Conservation (phyloP, 1,140 invertebrate genomes). For the Zophobas morio region DNA sequence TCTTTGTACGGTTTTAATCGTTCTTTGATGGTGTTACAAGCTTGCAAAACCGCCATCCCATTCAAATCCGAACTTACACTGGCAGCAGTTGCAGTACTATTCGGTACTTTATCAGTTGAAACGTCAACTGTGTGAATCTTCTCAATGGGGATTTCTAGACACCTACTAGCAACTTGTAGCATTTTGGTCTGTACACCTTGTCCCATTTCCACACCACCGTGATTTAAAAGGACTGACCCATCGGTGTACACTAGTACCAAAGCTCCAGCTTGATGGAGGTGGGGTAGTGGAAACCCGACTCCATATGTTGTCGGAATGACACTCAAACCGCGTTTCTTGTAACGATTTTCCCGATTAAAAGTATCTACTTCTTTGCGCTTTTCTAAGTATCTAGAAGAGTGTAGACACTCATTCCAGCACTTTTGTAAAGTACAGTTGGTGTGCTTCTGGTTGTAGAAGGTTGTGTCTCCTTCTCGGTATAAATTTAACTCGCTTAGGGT, state of each 20-base stretch:
- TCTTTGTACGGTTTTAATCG: conserved; percentile 84
- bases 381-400: conserved; percentile 77
- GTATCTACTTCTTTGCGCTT: conserved; percentile 74
- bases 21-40: conserved; percentile 84
- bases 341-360: conserved; percentile 87
- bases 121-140: conserved; percentile 93
- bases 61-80: conserved; percentile 94
- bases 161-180: conserved; percentile 88
- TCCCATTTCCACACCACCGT: conserved; percentile 97
- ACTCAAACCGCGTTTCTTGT: conserved; percentile 89
- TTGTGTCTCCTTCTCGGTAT: conserved; percentile 84
- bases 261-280: conserved; percentile 92
- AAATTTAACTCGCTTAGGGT: conserved; percentile 79
- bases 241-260: conserved; percentile 92
- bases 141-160: conserved; percentile 80
- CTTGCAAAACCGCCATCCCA: conserved; percentile 94
- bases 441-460: conserved; percentile 85
- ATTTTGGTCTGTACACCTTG: conserved; percentile 97
- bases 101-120: conserved; percentile 94
- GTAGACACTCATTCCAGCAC: conserved; percentile 89
- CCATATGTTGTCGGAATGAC: conserved; percentile 94
- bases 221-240: conserved; percentile 92
- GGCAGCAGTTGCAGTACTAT: conserved; percentile 93
- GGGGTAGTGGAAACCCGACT: conserved; percentile 84
- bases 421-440: conserved; percentile 81